Evolutionary conservation across 2,797 vertebrate genomes (phyloP).

Genomic region (Carapus acus): DNA sequence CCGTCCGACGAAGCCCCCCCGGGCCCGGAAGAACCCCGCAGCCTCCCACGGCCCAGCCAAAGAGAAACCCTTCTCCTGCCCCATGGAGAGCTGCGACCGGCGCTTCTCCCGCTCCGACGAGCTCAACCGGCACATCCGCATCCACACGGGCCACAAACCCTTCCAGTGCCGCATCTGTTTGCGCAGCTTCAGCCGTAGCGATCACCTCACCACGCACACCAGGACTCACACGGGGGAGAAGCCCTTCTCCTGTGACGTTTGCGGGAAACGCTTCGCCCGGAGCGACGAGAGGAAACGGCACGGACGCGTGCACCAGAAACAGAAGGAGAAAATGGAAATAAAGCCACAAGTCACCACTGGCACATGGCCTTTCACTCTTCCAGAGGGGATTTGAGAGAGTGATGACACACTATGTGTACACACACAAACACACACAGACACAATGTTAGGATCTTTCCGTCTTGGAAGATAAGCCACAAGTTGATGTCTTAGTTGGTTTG

Average conservation of each 20-base stretch:
- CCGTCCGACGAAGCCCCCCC: conserved; percentile 75
- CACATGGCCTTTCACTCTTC: conserved; percentile 74
- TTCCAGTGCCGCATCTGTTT: conserved; percentile 98
- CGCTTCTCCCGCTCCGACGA: conserved; percentile 97
- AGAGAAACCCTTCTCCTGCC: conserved; percentile 95
- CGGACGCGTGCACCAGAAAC: conserved; percentile 93
- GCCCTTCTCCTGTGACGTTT: conserved; percentile 95
- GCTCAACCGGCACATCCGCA: conserved; percentile 95
- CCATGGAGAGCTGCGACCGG: conserved; percentile 90
- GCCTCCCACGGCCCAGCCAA: conserved; percentile 87
- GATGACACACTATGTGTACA: conserved; percentile 10
- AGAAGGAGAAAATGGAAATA: conserved; percentile 93
- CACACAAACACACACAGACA: conserved; percentile 6
- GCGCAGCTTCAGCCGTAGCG: conserved; percentile 96
- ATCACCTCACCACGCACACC: conserved; percentile 97
- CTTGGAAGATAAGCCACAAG: conserved; percentile 72
- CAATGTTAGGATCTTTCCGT: conserved; percentile 69
- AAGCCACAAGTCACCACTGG: conserved; percentile 78
- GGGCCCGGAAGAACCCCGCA: conserved; percentile 80
- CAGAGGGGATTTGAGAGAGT: conserved; percentile 73
- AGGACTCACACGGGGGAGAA: conserved; percentile 98
- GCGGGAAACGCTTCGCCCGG: conserved; percentile 91
- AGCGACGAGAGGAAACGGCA: conserved; percentile 94
- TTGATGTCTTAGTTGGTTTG: conserved; percentile 56
- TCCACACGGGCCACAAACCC: conserved; percentile 97